phyloP scores from a whole-genome alignment of 2,113 vertebrate species.

The Tricholaema leucomelas region DNA sequence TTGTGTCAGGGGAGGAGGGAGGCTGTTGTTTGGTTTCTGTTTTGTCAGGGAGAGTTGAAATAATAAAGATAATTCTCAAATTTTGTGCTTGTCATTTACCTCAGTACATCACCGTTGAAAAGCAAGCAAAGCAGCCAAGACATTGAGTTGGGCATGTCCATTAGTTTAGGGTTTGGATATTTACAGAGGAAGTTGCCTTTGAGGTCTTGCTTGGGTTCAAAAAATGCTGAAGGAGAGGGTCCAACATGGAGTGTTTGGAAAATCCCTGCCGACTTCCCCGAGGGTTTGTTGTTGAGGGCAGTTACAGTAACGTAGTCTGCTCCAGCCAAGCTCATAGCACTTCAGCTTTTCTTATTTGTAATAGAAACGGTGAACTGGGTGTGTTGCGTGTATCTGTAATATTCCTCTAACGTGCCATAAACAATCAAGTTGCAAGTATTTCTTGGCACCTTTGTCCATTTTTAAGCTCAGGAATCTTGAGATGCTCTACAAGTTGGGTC shows the following conservation, averaged over 20 bases:
- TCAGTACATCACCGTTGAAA: neutral
- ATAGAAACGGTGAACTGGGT: neutral
- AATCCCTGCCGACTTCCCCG: neutral
- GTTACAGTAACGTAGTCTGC: neutral
- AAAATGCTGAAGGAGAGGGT: neutral
- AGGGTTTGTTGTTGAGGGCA: neutral
- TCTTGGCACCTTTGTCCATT: neutral
- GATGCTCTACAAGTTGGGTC: neutral
- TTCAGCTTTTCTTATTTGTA: too few species aligned
- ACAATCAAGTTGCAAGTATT: accelerated
- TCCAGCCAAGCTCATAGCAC: neutral
- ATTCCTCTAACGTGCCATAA: neutral
- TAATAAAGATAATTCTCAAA: neutral
- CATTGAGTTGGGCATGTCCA: neutral
- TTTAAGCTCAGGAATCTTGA: neutral
- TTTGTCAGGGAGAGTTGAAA: neutral
- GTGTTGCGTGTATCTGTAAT: neutral
- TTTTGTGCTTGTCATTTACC: neutral
- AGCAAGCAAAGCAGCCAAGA: neutral
- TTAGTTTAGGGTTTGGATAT: neutral
- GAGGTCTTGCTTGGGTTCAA: neutral
- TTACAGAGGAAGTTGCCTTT: neutral
- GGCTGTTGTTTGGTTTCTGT: neutral
- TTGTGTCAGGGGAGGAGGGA: neutral
- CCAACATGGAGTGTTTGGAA: neutral